Conservation (phyloP, 2,113 vertebrate genomes). For the Lepisosteus osseus region DNA sequence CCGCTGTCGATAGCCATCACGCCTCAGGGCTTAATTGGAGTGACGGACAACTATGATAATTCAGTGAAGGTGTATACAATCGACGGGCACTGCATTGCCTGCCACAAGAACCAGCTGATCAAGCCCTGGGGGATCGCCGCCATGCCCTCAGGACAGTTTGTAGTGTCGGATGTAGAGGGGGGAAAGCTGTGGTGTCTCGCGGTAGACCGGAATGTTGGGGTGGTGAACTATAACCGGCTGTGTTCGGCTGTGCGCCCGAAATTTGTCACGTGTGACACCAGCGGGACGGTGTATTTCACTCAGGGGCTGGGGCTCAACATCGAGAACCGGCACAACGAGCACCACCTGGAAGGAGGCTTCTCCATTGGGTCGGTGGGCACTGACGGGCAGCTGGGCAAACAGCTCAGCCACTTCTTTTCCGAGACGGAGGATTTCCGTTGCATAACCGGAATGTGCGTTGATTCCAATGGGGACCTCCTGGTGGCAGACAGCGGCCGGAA, state of each 20-base stretch:
- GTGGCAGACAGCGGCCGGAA: slow-evolving; percentile 92
- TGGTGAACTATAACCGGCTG: slow-evolving; percentile 87
- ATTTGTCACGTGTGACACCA: slow-evolving; percentile 89
- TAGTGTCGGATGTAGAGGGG: slow-evolving; percentile 93
- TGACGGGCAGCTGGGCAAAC: slow-evolving; percentile 87
- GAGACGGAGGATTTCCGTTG: slow-evolving; percentile 94
- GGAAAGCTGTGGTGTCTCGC: slow-evolving; percentile 94
- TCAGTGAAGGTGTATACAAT: slow-evolving; percentile 94
- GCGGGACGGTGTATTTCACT: slow-evolving; percentile 92
- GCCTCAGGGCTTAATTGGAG: slow-evolving; percentile 85
- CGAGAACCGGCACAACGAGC: slow-evolving; percentile 89
- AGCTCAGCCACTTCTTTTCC: slow-evolving; percentile 95
- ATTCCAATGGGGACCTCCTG: slow-evolving; percentile 85
- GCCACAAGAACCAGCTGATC: slow-evolving; percentile 90
- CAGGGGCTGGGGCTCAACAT: slow-evolving; percentile 91
- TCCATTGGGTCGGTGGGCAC: slow-evolving; percentile 88
- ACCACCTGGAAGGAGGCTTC: slow-evolving; percentile 92
- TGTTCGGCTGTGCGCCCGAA: slow-evolving; percentile 92
- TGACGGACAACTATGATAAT: slow-evolving; percentile 95
- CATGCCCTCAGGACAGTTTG: slow-evolving; percentile 89
- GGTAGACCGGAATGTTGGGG: slow-evolving; percentile 83
- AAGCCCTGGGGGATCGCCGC: slow-evolving; percentile 96
- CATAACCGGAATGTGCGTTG: slow-evolving; percentile 97
- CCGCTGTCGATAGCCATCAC: slow-evolving; percentile 93
- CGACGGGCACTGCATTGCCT: slow-evolving; percentile 88